A percentile compares a stretch with the other conserved stretches of the same genome.
These are phyloP conservation scores for Copidosoma aretas DNA, from an alignment of 2,888 invertebrate genomes.

Conservation along the genomic window DNA sequence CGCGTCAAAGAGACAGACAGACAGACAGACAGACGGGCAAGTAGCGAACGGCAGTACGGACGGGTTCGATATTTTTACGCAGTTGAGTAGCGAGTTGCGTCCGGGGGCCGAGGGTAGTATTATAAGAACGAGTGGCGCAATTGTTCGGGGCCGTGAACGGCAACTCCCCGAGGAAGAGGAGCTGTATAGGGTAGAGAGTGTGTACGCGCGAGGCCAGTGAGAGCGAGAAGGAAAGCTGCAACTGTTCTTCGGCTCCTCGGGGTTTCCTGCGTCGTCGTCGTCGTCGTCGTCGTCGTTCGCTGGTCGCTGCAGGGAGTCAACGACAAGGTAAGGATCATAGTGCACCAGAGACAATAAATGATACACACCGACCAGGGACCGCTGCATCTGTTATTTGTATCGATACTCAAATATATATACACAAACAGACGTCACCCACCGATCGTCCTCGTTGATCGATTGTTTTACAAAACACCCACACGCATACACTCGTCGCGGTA, in stretches of 20 bases:
- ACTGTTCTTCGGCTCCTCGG: slow-evolving; percentile 56
- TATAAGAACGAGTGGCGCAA: too few species aligned
- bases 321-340: slow-evolving; percentile 48
- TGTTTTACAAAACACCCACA: background rate
- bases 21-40: background rate
- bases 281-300: slow-evolving; percentile 43
- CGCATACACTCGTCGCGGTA: background rate
- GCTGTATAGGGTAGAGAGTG: background rate
- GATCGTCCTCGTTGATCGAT: slow-evolving; percentile 2
- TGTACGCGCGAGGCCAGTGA: too few species aligned
- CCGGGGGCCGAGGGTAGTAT: too few species aligned
- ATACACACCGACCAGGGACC: too few species aligned
- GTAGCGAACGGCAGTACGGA: background rate
- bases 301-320: slow-evolving; percentile 41
- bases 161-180: background rate
- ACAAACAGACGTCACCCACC: background rate
- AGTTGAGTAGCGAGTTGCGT: too few species aligned
- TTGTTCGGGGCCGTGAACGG: background rate
- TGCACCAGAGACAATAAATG: too few species aligned
- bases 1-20: slow-evolving; percentile 1
- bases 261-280: slow-evolving; percentile 49
- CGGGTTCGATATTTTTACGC: too few species aligned
- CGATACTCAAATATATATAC: background rate
- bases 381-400: background rate
- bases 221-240: slow-evolving; percentile 50